Evolutionary conservation across 2,797 vertebrate species (phyloP), one percentile per base, ranked within the genome.

Genomic region (Pipistrellus pipistrellus): DNA sequence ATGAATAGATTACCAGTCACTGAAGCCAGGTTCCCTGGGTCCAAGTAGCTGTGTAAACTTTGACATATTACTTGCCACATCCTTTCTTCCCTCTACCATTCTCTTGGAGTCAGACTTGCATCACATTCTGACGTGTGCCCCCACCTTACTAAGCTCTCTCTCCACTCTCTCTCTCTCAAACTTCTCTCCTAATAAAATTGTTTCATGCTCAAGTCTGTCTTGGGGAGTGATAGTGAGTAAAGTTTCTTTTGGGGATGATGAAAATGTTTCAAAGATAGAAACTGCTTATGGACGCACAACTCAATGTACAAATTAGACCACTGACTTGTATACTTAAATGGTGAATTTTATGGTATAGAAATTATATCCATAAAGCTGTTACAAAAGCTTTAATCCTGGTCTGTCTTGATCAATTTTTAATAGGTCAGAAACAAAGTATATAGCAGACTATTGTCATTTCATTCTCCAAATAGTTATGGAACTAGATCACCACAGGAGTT

Each of bases 391-490:
- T 91, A 96, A 77, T 83, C 51, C 6, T 55, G 18, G 6, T 85
- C 90, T 96, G 27, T 93, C 30, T 86, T 92, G 44, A 93, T 83
- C 11, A 38, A 2, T 88, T 93, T 87, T 83, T 95, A 78, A 78
- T 98, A 99, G 99, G 98, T 97, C 88, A 99, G 99, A 98, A 99
- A 99, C 97, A 99, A 99, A 97, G 99, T 99, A 0, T 99, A 99
- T 71, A 99, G 99, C 88, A 98, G 99, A 91, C 99, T 99, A 97
- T 93, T 99, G 97, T 98, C 99, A 27, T 98, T 99, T 90, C 98
- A 99, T 80, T 99, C 99, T 41, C 98, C 99, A 95, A 99, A 99
- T 97, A 98, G 99, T 87, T 98, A 99, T 35, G 99, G 99, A 75
- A 99, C 98, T 8, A 99, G 99, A 91, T 99, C 99, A 3, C 99